Evolutionary conservation across 2,797 vertebrate species (phyloP).

Genomic region (Brachymystax lenok): DNA sequence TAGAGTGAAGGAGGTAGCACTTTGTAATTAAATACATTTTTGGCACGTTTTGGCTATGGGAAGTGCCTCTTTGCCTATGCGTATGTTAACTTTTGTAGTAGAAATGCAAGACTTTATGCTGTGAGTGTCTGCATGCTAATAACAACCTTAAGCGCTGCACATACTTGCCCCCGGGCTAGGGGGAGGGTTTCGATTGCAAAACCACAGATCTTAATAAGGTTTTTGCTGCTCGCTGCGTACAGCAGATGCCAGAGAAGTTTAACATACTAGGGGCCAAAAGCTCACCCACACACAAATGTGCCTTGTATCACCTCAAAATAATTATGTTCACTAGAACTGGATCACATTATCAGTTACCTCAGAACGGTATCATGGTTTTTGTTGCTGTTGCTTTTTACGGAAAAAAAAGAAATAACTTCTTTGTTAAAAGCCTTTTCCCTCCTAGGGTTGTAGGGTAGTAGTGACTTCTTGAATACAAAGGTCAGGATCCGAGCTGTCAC

Average conservation of each 20-base stretch:
- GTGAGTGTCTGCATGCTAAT: constrained; percentile 49
- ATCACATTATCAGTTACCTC: not conserved
- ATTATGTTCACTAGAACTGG: not conserved
- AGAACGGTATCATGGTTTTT: not conserved
- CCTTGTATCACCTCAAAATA: not conserved
- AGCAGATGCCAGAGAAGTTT: constrained; percentile 32
- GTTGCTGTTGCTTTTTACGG: no score
- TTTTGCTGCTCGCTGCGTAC: constrained; percentile 12
- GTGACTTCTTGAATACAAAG: no score
- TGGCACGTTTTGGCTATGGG: not conserved
- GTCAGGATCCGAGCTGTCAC: constrained; percentile 11
- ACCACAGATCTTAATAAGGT: constrained; percentile 72
- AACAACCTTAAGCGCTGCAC: constrained; percentile 79
- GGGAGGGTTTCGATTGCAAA: constrained; percentile 91
- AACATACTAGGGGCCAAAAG: constrained; percentile 25
- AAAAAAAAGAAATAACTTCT: no score
- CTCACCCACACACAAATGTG: constrained; percentile 20
- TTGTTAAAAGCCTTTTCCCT: no score
- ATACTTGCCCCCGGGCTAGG: constrained; percentile 86
- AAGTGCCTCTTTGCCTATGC: not conserved
- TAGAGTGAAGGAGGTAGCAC: no score
- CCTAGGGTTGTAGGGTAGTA: no score
- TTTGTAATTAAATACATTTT: no score
- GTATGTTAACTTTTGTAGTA: not conserved
- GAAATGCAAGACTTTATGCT: not conserved